These are phyloP conservation scores for Ifrita kowaldi DNA, from an alignment of 2,113 vertebrate species.

Conservation along the genomic window DNA sequence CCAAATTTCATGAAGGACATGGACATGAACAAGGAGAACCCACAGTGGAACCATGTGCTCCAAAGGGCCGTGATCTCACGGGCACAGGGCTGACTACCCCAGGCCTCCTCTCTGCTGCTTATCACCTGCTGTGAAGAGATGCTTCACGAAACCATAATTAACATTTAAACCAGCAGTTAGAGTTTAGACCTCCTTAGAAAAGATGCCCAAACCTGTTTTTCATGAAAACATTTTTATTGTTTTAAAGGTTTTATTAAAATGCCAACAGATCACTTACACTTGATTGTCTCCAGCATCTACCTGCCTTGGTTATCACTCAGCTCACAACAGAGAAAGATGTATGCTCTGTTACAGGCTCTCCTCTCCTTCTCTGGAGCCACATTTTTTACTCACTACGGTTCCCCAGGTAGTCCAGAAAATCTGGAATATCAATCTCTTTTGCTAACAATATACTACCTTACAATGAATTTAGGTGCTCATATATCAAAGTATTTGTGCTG, in stretches of 20 bases:
- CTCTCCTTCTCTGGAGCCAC: background rate
- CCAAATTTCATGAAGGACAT: background rate
- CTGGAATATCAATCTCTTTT: background rate
- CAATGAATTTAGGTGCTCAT: background rate
- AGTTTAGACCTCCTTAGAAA: background rate
- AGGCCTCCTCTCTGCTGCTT: background rate
- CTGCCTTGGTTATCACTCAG: background rate
- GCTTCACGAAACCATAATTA: background rate
- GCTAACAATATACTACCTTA: background rate
- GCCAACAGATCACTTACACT: slow-evolving; percentile 21
- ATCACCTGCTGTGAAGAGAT: background rate
- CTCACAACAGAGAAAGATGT: background rate
- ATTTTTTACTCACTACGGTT: background rate
- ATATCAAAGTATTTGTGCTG: background rate
- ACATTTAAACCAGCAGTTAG: background rate
- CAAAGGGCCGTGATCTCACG: background rate
- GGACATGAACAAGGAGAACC: background rate
- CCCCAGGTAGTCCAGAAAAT: background rate
- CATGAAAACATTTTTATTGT: slow-evolving; percentile 59
- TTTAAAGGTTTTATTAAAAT: slow-evolving; percentile 50
- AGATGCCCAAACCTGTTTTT: slow-evolving; percentile 23
- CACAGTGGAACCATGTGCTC: background rate
- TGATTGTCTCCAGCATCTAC: slow-evolving; percentile 34
- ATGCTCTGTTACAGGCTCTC: background rate
- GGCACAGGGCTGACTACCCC: background rate